Evolutionary conservation across 2,113 vertebrate species (phyloP), one percentile per base, ranked within the genome.

Genomic region (Ardeotis arabs): DNA sequence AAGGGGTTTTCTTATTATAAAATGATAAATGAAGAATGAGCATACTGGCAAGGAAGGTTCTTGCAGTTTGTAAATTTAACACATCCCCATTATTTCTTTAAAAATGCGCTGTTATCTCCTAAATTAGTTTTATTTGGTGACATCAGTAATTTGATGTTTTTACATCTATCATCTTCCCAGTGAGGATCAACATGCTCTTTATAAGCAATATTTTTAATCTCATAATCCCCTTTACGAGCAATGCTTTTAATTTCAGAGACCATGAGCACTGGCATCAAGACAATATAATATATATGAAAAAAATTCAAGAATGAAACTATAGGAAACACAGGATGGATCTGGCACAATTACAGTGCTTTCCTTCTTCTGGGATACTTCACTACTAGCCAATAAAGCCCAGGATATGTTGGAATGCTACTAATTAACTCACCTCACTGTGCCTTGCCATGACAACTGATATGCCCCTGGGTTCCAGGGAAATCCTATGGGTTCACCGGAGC

Each of bases 1-100:
- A 73, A 95, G 79, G 67, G 27, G 90, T 95, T 98, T 97, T 91
- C 93, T 83, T 89, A 96, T 96, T 97, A 97, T 55, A 93, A 96
- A 97, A 97, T 97, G 96, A 98, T 97, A 97, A 98, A 97, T 97
- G 86, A 96, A 95, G 86, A 96, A 96, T 70, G 56, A 94, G 64
- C 89, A 97, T 75, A 92, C 69, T 92, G 81, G 74, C 84, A 93
- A 97, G 66, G 69, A 93, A 97, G 95, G 59, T 75, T 76, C 50
- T 89, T 76, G 21, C 93, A 93, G 97, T 98, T 94, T 97, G 90
- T 94, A 80, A 75, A 92, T 94, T 84, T 92, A 92, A 91, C 70
- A 89, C 56, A 67, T 76, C 82, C 64, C 63, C 72, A 49, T 20
- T 56, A 84, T 82, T 96, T 94, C 60, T 90, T 87, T 73, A 79